phyloP scores from a whole-genome alignment of 2,113 vertebrate genomes.

The Nerophis ophidion region DNA sequence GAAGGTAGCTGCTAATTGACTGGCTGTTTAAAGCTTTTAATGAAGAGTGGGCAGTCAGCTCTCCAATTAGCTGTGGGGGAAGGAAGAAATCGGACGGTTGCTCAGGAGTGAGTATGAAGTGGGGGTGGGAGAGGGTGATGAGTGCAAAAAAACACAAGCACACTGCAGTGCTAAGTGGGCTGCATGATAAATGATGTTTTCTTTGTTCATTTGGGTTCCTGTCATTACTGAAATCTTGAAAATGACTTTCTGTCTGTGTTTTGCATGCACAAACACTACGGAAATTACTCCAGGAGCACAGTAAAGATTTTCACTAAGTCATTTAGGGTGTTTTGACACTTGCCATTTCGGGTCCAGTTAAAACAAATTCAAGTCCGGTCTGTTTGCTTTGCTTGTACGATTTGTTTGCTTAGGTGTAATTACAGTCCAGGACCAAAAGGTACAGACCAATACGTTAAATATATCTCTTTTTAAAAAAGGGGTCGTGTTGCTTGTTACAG shows the following conservation, averaged over 20 bases:
- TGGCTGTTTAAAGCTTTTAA: constrained; percentile 66
- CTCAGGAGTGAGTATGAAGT: not conserved
- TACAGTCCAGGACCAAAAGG: no score
- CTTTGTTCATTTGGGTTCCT: not conserved
- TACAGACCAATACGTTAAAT: no score
- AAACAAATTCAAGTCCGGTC: no score
- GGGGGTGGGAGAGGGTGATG: not conserved
- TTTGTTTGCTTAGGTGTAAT: no score
- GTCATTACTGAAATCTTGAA: not conserved
- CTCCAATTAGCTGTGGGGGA: constrained; percentile 60
- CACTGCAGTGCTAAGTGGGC: constrained; percentile 1
- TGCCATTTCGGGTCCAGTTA: no score
- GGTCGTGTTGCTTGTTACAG: no score
- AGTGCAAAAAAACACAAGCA: not conserved
- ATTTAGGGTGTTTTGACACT: no score
- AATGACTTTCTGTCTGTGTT: not conserved
- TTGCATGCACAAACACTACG: not conserved
- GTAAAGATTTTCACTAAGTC: no score
- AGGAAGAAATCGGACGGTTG: constrained; percentile 28
- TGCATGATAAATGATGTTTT: not conserved
- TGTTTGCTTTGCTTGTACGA: no score
- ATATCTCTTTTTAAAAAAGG: no score
- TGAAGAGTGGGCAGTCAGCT: constrained; percentile 50
- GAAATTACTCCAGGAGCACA: no score
- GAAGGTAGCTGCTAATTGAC: constrained; percentile 63